A percentile compares a stretch with the other conserved stretches of the same genome.
Evolutionary conservation across 2,797 vertebrate genomes (phyloP).

Genomic region (Parotocinclus haroldoi): DNA sequence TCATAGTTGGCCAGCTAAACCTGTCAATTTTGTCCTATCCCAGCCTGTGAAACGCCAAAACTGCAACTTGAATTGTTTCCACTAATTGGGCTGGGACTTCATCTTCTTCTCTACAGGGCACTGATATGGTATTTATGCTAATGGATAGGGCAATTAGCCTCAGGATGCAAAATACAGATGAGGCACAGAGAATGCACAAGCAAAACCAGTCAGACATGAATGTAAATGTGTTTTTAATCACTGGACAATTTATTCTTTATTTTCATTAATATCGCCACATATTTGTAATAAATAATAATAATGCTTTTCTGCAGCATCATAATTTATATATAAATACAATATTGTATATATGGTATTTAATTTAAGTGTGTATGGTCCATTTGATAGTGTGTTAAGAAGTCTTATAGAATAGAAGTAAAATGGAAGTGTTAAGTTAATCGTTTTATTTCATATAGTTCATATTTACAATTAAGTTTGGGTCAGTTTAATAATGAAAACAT

Average conservation of each 20-base stretch:
- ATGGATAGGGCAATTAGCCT: conserved; percentile 69
- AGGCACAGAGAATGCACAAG: conserved; percentile 37
- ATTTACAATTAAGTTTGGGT: too few species aligned
- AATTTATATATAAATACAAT: too few species aligned
- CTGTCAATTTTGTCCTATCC: conserved; percentile 47
- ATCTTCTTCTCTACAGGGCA: conserved; percentile 60
- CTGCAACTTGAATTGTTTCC: conserved; percentile 53
- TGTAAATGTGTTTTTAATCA: conserved; percentile 11
- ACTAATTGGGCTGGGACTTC: conserved; percentile 75
- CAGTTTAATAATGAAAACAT: too few species aligned
- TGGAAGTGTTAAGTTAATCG: too few species aligned
- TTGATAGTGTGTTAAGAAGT: too few species aligned
- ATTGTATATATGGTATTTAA: too few species aligned
- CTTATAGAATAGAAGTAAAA: too few species aligned
- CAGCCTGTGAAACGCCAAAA: conserved; percentile 56
- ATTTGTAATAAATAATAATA: too few species aligned
- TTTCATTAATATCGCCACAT: background rate
- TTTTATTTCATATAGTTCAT: too few species aligned
- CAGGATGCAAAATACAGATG: conserved; percentile 49
- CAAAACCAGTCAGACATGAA: conserved; percentile 9
- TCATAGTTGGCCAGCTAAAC: conserved; percentile 45
- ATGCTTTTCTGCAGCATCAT: too few species aligned
- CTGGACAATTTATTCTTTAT: background rate
- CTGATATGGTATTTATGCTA: conserved; percentile 69
- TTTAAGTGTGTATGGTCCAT: too few species aligned